Conservation (phyloP, 1,140 invertebrate species). For the Cataglyphis hispanica region DNA sequence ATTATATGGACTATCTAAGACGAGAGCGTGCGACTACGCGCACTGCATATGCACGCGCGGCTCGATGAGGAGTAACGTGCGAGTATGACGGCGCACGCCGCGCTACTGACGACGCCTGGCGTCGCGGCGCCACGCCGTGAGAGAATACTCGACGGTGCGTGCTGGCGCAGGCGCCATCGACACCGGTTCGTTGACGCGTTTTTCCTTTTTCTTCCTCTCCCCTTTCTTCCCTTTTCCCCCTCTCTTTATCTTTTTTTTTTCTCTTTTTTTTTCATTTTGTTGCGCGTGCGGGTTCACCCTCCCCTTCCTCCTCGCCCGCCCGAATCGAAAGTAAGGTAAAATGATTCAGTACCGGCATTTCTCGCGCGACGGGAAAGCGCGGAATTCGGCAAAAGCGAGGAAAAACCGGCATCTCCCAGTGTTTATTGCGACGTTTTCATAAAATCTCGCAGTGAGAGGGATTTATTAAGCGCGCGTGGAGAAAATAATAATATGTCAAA, state of each 20-base stretch:
- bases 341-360: conserved; percentile 54
- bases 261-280: conserved; percentile 3
- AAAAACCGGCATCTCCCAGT: conserved; percentile 43
- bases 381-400: conserved; percentile 50
- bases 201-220: conserved; percentile 50
- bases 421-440: conserved; percentile 59
- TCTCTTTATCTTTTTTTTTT: neutral
- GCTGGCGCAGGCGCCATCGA: conserved; percentile 80
- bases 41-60: conserved; percentile 69
- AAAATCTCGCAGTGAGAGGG: conserved; percentile 36
- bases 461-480: conserved; percentile 55
- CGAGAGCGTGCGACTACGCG: conserved; percentile 57
- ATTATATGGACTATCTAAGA: neutral
- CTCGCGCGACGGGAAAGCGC: conserved; percentile 18
- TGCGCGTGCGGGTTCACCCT: conserved; percentile 11
- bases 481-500: conserved; percentile 56
- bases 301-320: neutral
- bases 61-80: conserved; percentile 79
- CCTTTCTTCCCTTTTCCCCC: neutral
- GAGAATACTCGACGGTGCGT: conserved; percentile 63
- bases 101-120: conserved; percentile 84
- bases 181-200: conserved; percentile 54
- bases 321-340: conserved; percentile 59
- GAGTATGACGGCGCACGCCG: conserved; percentile 85
- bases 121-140: conserved; percentile 77